A percentile compares a stretch with the other conserved stretches of the same genome.
Evolutionary conservation across 2,113 vertebrate genomes (phyloP).

Genomic region (Platycercus adscitus): DNA sequence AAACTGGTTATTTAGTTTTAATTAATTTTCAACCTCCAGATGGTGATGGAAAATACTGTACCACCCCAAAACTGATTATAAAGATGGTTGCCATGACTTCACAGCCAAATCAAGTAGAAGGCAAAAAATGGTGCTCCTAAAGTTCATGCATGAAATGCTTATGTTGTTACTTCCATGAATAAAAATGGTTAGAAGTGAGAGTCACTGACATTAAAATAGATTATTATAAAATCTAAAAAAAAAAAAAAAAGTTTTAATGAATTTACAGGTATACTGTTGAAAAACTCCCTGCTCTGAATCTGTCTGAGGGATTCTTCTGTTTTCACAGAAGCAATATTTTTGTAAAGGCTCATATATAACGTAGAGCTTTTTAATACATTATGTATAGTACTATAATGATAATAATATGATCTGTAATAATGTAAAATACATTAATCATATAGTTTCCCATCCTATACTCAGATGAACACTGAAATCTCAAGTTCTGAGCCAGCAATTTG

Average conservation of each 20-base stretch:
- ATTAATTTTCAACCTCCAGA: conserved; percentile 38
- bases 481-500: background rate
- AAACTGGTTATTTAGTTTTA: conserved; percentile 16
- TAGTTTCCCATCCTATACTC: background rate
- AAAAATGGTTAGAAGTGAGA: background rate
- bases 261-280: background rate
- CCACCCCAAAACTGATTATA: background rate
- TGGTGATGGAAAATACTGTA: conserved; percentile 1
- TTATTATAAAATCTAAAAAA: background rate
- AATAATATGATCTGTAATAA: background rate
- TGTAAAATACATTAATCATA: background rate
- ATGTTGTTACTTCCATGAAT: background rate
- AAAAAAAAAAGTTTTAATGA: background rate
- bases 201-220: background rate
- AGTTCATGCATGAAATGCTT: background rate
- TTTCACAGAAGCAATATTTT: background rate
- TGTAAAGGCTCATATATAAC: background rate
- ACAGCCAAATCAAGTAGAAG: background rate
- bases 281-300: background rate
- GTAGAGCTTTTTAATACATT: background rate
- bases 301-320: background rate
- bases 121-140: background rate
- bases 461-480: background rate
- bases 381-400: background rate
- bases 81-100: background rate